Base-by-base conservation (phyloP, 2,113 vertebrate genomes). In the Callochromis pleurospilus region DNA sequence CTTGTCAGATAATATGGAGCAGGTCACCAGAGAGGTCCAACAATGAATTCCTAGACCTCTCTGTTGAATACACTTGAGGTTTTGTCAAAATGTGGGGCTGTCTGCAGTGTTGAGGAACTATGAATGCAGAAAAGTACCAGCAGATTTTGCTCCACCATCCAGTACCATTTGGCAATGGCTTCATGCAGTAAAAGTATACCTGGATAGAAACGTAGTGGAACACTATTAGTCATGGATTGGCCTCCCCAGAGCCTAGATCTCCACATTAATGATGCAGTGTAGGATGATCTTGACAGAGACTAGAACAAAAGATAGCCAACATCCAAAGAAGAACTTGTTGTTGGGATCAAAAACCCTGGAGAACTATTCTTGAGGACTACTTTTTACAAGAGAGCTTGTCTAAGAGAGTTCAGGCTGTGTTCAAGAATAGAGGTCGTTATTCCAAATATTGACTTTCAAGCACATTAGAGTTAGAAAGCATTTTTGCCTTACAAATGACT, bases 361-460 rank as follows among this genome's bases (percentile, higher is more conserved):
- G n/a, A 70, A 24, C 65, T 0, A 0, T 70, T 15, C 65, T 12
- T 42, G 65, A 15, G 5, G 13, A 70, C 12, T 42, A 42, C 12
- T 42, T 70, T 14, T 24, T 24, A 40, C n/a, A 70, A 14, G 62
- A 42, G n/a, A 42, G 11, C n/a, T 24, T 68, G 62, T 40, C 62
- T 42, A 70, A 26, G 13, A 42, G 65, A 26, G 38, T 5, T 42
- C 1, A 42, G 65, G 60, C 15, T 36, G 31, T 42, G n/a, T 2
- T 70, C 11, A 70, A 70, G 65, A 73, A 73, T 4, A 45, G 8
- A 42, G 38, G 21, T 73, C 13, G 1, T 45, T 6, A 73, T 45
- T 45, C 40, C 40, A 15, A 73, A 73, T 73, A 26, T 42, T 70
- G 38, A 42, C 36, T 42, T 42, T 70, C n/a, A 70, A 70, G 62